Conservation (phyloP, 1,140 invertebrate species). For the Gryllus bimaculatus region DNA sequence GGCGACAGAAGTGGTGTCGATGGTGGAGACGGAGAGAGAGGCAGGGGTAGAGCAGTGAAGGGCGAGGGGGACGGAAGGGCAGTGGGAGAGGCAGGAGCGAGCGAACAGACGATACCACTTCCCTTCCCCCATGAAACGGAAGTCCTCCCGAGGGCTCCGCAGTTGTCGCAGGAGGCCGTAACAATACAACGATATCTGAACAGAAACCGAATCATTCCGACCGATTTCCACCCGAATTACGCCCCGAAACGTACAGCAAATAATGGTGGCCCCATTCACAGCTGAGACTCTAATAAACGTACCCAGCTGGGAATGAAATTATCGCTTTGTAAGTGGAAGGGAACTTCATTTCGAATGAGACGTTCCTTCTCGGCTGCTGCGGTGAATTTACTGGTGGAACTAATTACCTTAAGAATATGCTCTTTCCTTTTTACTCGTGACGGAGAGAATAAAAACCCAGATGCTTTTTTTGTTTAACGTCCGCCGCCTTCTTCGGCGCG, state of each 20-base stretch:
- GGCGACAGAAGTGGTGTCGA: too few relatives aligned
- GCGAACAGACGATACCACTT: too few relatives aligned
- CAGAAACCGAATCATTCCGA: too few relatives aligned
- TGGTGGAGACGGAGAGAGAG: too few relatives aligned
- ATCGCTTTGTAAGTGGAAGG: not conserved
- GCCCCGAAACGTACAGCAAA: not conserved
- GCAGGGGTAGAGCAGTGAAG: too few relatives aligned
- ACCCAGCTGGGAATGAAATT: constrained; percentile 1
- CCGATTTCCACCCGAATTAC: too few relatives aligned
- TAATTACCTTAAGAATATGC: constrained; percentile 1
- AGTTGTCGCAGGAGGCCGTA: too few relatives aligned
- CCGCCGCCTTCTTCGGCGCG: not conserved
- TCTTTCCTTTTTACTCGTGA: not conserved
- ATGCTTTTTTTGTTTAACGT: not conserved
- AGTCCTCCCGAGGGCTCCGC: too few relatives aligned
- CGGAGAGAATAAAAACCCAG: not conserved
- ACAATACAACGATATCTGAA: too few relatives aligned
- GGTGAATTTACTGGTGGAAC: constrained; percentile 1
- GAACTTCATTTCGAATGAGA: not conserved
- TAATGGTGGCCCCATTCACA: not conserved
- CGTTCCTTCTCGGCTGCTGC: not conserved
- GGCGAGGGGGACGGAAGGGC: too few relatives aligned
- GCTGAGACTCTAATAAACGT: not conserved
- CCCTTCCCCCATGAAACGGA: too few relatives aligned
- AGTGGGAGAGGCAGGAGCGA: too few relatives aligned